These are phyloP conservation scores for Cyclina sinensis DNA, from an alignment of 1,140 invertebrate species.

Conservation along the genomic window DNA sequence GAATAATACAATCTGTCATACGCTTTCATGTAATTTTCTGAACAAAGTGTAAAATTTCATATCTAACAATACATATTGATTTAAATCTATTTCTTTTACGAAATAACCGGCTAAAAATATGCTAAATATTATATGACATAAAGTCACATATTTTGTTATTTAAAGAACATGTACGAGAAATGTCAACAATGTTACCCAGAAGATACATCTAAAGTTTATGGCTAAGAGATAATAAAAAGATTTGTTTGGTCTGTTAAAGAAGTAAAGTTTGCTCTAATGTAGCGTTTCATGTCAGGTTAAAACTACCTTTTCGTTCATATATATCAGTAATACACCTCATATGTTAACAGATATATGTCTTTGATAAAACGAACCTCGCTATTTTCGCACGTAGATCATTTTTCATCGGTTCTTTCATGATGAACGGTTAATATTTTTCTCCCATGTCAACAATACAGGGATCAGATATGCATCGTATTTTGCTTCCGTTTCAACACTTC, in stretches of 20 bases:
- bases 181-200: too few relatives aligned
- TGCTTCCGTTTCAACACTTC: constrained; percentile 24
- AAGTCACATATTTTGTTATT: too few relatives aligned
- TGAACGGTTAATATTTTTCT: background rate
- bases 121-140: too few relatives aligned
- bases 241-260: background rate
- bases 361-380: background rate
- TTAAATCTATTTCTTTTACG: too few relatives aligned
- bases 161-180: too few relatives aligned
- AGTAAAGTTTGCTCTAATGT: background rate
- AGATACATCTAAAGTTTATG: too few relatives aligned
- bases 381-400: constrained; percentile 42
- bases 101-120: too few relatives aligned
- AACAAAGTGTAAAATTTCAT: too few relatives aligned
- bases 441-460: constrained; percentile 6
- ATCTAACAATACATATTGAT: too few relatives aligned
- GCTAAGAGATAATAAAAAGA: too few relatives aligned
- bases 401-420: constrained; percentile 23
- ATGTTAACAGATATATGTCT: constrained; percentile 5
- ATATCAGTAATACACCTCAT: background rate
- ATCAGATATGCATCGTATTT: background rate
- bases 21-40: too few relatives aligned
- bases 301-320: background rate
- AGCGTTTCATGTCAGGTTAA: constrained; percentile 8
- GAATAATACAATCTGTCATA: too few relatives aligned